Percentiles rank a stretch among this genome's conserved stretches.
These are phyloP conservation scores for Druon quercuslanigerum DNA, from an alignment of 1,140 invertebrate species.

Conservation along the genomic window DNA sequence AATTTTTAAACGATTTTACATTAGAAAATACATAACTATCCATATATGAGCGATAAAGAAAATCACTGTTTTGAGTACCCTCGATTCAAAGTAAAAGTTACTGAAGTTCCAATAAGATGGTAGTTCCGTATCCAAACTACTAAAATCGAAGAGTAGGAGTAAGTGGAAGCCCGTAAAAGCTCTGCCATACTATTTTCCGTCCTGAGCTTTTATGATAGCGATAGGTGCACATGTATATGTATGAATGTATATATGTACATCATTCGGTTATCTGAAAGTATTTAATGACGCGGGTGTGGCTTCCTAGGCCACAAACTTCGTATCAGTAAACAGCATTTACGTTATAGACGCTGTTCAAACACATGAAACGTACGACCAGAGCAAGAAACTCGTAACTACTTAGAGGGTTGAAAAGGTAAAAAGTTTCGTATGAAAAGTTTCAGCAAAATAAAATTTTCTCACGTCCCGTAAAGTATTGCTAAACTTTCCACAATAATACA, in stretches of 20 bases:
- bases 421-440: conserved; percentile 19
- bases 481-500: conserved; percentile 20
- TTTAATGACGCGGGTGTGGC: conserved; percentile 29
- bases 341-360: background rate
- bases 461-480: background rate
- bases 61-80: conserved; percentile 9
- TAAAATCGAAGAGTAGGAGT: conserved; percentile 16
- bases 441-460: conserved; percentile 19
- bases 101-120: background rate
- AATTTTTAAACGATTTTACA: no score
- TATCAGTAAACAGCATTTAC: conserved; percentile 10
- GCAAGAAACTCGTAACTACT: conserved; percentile 14
- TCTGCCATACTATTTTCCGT: conserved; percentile 12
- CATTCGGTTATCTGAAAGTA: conserved; percentile 10
- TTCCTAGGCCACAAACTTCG: background rate
- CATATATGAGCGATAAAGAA: conserved; percentile 18
- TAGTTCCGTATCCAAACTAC: background rate
- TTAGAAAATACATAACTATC: background rate
- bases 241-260: background rate
- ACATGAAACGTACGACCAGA: background rate
- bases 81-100: background rate
- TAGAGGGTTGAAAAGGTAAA: conserved; percentile 1
- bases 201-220: conserved; percentile 8
- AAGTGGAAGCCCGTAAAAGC: conserved; percentile 10
- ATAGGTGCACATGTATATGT: conserved; percentile 16